Conservation (phyloP, 2,888 invertebrate species). For the Sarcophaga subvicina region DNA sequence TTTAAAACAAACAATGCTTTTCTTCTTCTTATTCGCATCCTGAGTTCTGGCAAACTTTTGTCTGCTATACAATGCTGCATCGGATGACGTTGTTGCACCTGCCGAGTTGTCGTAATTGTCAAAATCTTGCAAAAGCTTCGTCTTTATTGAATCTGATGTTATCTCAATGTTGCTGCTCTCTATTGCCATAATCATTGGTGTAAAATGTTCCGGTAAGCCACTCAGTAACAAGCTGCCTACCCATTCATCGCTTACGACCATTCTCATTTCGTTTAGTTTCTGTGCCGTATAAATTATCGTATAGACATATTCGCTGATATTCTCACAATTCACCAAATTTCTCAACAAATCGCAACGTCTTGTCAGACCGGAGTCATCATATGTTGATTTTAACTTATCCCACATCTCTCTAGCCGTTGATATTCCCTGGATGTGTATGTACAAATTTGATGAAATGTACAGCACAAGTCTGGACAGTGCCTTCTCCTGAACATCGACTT, state of each 20-base stretch:
- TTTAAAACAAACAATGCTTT: too few species aligned
- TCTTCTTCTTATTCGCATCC: neutral
- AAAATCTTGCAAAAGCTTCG: slow-evolving; percentile 41
- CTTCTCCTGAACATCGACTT: too few species aligned
- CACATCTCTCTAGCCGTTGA: slow-evolving; percentile 8
- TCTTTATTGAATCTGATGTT: slow-evolving; percentile 7
- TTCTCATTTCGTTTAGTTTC: slow-evolving; percentile 45
- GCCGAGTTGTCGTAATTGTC: slow-evolving; percentile 19
- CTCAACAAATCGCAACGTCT: slow-evolving; percentile 11
- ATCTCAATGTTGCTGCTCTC: slow-evolving; percentile 29
- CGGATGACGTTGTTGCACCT: neutral
- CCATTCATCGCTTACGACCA: slow-evolving; percentile 37
- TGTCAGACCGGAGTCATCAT: slow-evolving; percentile 8
- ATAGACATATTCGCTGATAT: neutral
- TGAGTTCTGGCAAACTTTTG: neutral
- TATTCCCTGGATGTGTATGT: slow-evolving; percentile 31
- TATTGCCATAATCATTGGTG: neutral
- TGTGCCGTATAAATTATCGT: slow-evolving; percentile 16
- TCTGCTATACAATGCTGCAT: slow-evolving; percentile 7
- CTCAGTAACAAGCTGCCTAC: neutral
- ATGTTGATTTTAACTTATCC: neutral
- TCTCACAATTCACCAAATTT: neutral
- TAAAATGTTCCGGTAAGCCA: neutral
- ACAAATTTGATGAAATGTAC: slow-evolving; percentile 42
- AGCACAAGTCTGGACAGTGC: slow-evolving; percentile 30